A percentile compares a stretch with the other conserved stretches of the same genome.
phyloP scores from a whole-genome alignment of 2,113 vertebrate species.

The Rhodinocichla rosea region DNA sequence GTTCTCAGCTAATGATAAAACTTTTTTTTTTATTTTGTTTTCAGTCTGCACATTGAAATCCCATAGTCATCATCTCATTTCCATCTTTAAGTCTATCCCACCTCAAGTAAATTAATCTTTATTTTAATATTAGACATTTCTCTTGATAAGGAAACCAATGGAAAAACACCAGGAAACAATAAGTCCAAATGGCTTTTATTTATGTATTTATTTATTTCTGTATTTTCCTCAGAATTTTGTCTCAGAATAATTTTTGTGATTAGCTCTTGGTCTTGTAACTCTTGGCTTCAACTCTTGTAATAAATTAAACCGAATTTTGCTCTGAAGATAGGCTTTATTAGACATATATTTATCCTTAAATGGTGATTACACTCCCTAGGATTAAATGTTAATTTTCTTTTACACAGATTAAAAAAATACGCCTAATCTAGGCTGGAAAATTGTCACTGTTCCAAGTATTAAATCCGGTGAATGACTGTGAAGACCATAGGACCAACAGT shows the following conservation, averaged over 20 bases:
- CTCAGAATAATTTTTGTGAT: neutral
- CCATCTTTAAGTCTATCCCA: neutral
- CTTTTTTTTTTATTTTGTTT: neutral
- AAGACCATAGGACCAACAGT: neutral
- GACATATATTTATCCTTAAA: neutral
- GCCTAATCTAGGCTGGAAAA: neutral
- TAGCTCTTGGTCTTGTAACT: neutral
- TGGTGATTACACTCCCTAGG: neutral
- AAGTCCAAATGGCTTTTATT: neutral
- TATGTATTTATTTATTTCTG: neutral
- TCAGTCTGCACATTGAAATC: neutral
- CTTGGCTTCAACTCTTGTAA: no score
- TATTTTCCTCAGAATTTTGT: neutral
- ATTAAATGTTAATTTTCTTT: neutral
- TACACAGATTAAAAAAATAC: neutral
- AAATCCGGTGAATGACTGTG: neutral
- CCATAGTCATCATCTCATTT: neutral
- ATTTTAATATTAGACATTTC: neutral
- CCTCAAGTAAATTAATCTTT: neutral
- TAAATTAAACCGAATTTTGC: neutral
- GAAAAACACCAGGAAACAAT: neutral
- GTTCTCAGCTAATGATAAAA: neutral
- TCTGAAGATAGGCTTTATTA: neutral
- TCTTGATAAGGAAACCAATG: neutral
- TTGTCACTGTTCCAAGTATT: neutral